Conservation (phyloP, 2,113 vertebrate genomes). For the Tamias sibiricus region DNA sequence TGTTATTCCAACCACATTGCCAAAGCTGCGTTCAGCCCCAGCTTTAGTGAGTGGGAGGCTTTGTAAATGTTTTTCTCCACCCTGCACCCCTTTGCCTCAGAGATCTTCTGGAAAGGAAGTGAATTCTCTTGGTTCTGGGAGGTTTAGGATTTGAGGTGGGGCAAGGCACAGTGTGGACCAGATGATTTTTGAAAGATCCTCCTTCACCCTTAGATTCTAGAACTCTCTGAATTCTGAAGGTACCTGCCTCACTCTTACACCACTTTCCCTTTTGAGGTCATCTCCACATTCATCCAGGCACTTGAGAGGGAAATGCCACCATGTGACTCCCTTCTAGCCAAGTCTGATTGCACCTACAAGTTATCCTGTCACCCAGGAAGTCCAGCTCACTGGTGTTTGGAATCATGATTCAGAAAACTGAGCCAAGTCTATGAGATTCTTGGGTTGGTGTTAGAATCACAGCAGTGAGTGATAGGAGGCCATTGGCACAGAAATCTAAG, state of each 20-base stretch:
- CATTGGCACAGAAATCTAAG: not conserved
- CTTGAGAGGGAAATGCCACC: not conserved
- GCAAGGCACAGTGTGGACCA: not conserved
- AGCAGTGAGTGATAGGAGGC: not conserved
- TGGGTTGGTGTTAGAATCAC: not conserved
- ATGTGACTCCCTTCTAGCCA: rapidly evolving
- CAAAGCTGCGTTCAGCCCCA: not conserved
- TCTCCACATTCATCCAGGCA: not conserved
- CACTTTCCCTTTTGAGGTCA: not conserved
- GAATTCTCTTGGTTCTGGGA: not conserved
- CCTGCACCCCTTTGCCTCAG: not conserved
- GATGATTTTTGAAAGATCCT: not conserved
- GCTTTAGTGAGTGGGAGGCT: not conserved
- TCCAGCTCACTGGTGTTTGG: not conserved
- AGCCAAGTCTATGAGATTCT: not conserved
- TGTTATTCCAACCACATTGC: not conserved
- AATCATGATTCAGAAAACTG: not conserved
- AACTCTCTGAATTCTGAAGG: not conserved
- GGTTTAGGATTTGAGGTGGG: not conserved
- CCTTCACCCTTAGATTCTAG: not conserved
- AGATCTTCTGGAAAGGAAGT: not conserved
- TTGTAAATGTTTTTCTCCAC: not conserved
- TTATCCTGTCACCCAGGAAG: not conserved
- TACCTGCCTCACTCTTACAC: not conserved
- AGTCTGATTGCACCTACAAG: not conserved